Evolutionary conservation across 1,140 invertebrate species (phyloP).

Genomic region (Cotesia typhae): DNA sequence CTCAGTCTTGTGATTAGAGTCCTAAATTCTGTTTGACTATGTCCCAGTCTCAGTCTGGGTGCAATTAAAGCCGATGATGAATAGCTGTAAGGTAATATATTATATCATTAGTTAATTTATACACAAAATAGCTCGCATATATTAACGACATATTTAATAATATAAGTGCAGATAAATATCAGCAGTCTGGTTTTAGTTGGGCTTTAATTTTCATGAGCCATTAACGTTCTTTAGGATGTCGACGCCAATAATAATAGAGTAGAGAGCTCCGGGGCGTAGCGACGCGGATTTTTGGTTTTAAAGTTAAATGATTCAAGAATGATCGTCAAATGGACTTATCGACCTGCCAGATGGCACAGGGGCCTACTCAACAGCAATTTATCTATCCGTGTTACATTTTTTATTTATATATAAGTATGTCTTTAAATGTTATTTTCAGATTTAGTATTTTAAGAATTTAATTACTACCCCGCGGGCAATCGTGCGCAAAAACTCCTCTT

Average conservation of each 20-base stretch:
- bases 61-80: slow-evolving; percentile 29
- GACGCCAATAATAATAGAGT: slow-evolving; percentile 5
- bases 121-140: no score
- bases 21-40: no score
- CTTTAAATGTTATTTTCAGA: slow-evolving; percentile 41
- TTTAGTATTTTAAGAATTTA: slow-evolving; percentile 46
- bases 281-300: background rate
- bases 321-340: slow-evolving; percentile 31
- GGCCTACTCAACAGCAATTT: slow-evolving; percentile 20
- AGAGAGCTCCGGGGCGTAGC: background rate
- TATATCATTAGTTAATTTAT: slow-evolving; percentile 17
- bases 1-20: no score
- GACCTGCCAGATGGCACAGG: slow-evolving; percentile 40
- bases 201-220: slow-evolving; percentile 9
- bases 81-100: slow-evolving; percentile 19
- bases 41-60: background rate
- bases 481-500: slow-evolving; percentile 1
- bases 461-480: slow-evolving; percentile 39
- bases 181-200: no score
- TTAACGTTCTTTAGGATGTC: slow-evolving; percentile 19
- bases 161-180: background rate
- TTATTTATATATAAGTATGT: no score
- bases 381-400: slow-evolving; percentile 8
- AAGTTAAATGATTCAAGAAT: slow-evolving; percentile 37
- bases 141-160: no score